Evolutionary conservation across 2,113 vertebrate genomes (phyloP), one percentile per base, ranked within the genome.

Genomic region (Coturnix japonica): DNA sequence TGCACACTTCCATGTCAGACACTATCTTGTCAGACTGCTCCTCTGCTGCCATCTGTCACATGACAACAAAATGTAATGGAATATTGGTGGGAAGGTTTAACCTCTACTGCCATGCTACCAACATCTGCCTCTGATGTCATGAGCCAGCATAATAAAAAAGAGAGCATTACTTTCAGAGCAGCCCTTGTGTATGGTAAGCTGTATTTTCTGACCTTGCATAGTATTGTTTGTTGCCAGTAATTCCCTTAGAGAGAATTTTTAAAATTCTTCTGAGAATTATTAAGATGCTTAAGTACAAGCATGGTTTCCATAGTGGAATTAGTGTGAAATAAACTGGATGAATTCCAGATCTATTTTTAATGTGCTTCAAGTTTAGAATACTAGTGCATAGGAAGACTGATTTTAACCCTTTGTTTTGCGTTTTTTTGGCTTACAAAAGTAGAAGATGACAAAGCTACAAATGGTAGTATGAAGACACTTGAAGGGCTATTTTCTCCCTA

Each of bases 281-380:
- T 81, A 17, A 57, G 57, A 73, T 59, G n/a, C 70, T 75, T 49
- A 65, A 73, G 46, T 60, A 31, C 8, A 53, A 53, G 17, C 61
- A 33, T n/a, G 8, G 88, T 90, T 94, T 81, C 74, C 30, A 51
- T 80, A 84, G 44, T 54, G 63, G 59, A 63, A 81, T 91, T 37
- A 56, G 23, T 73, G 43, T 85, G 71, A 89, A 91, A 83, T 81
- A 71, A 85, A 44, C 14, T 90, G 94, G 76, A 95, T 78, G 76
- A 75, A 72, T 64, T 26, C 60, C 92, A 87, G 8, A 9, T 95
- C 91, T 91, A 67, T 89, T 91, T 96, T 61, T 90, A 61, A 84
- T 78, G 47, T 43, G 67, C 72, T 72, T 96, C 71, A 85, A 87
- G 83, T 95, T 95, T 75, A 93, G 86, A 94, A 21, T 83, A 53